Evolutionary conservation across 2,113 vertebrate genomes (phyloP), one percentile per base, ranked within the genome.

Genomic region (Chlorodrepanis virens): DNA sequence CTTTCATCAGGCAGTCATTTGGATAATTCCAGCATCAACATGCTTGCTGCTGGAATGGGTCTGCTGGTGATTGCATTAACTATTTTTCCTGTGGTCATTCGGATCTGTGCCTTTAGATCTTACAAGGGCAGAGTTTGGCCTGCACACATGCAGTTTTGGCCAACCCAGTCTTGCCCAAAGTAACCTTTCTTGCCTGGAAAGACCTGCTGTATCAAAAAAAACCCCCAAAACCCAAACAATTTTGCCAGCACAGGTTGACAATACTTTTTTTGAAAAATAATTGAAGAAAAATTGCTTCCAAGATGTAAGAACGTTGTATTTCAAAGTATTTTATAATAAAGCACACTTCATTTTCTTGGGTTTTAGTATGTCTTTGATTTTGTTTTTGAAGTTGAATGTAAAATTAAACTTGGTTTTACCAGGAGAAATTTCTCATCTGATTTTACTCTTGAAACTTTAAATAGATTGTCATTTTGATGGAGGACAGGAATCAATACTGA

Each of bases 1-100:
- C 89, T 91, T 95, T 96, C 95, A 98, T 96, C 95, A 89, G 95
- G 85, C 83, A 94, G 95, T 68, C 53, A 67, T 85, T 94, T 97
- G 89, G n/a, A 44, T 90, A 94, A 93, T 95, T 93, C 87, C 52
- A 91, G 69, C 67, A 69, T 67, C 76, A 95, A 35, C 17, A 35
- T 25, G 79, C 70, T 83, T 11, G 3, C 45, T 72, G 91, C 72
- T 93, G 77, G 84, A 84, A 82, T 61, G 68, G 60, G 44, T 91
- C 74, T 37, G 23, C 78, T 86, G 83, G 70, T 80, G 87, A 95
- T 85, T 94, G 85, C 84, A 78, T 93, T 95, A 87, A 83, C 56
- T 33, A 1, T 54, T 93, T 89, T 93, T 91, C 71, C 10, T 5
- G 74, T 3, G 6, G 52, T 65, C 8, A 0, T 44, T 10, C 1